Evolutionary conservation across 2,797 vertebrate genomes (phyloP).

Genomic region (Aulostomus chinensis): DNA sequence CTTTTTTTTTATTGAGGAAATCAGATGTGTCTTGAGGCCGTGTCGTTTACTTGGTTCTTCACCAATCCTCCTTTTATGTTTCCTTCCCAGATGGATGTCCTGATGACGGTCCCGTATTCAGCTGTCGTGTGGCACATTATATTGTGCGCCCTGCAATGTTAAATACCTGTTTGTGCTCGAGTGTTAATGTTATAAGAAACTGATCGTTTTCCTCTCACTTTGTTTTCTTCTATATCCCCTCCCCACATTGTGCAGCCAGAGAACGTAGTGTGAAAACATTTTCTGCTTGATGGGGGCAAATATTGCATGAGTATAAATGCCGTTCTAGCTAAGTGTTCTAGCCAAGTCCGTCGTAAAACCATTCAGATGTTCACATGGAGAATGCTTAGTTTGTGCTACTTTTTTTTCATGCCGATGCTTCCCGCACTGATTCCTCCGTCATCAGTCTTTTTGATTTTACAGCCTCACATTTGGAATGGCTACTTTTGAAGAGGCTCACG

Average conservation of each 20-base stretch:
- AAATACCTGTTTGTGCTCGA: constrained; percentile 69
- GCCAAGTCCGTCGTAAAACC: constrained; percentile 64
- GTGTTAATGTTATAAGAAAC: constrained; percentile 69
- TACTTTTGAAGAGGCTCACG: constrained; percentile 13
- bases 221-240: constrained; percentile 56
- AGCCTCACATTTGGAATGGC: constrained; percentile 7
- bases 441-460: constrained; percentile 22
- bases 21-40: too few species aligned
- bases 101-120: constrained; percentile 57
- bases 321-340: constrained; percentile 66
- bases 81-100: constrained; percentile 44
- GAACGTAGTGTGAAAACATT: constrained; percentile 46
- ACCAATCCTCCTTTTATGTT: background rate
- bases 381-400: constrained; percentile 52
- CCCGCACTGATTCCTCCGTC: constrained; percentile 30
- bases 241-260: constrained; percentile 64
- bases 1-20: too few species aligned
- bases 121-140: constrained; percentile 62
- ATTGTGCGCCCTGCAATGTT: constrained; percentile 65
- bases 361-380: constrained; percentile 50
- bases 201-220: constrained; percentile 40
- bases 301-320: constrained; percentile 77
- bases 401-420: constrained; percentile 39
- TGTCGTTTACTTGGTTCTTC: background rate
- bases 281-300: constrained; percentile 53